Conservation (phyloP, 2,888 invertebrate genomes). For the Drosophila mulleri region DNA sequence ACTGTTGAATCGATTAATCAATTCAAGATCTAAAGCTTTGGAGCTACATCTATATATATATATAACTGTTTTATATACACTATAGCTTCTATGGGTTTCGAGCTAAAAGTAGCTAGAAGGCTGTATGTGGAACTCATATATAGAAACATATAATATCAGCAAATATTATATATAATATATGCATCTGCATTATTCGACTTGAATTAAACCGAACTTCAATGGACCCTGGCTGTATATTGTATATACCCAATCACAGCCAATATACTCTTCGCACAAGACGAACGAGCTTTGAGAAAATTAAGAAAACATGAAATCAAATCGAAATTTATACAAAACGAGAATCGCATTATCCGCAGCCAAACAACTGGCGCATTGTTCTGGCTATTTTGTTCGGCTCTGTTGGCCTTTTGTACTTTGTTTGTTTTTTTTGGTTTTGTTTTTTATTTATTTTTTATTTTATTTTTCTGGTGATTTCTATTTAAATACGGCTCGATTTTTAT, state of each 20-base stretch:
- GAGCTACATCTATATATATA: too few relatives aligned
- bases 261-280: background rate
- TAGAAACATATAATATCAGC: too few relatives aligned
- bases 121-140: too few relatives aligned
- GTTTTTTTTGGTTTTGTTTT: conserved; percentile 32
- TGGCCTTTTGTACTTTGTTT: conserved; percentile 29
- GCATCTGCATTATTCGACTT: too few relatives aligned
- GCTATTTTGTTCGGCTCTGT: conserved; percentile 24
- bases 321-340: conserved; percentile 1
- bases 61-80: too few relatives aligned
- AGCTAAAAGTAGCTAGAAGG: too few relatives aligned
- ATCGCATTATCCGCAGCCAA: conserved; percentile 1
- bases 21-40: too few relatives aligned
- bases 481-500: conserved; percentile 64
- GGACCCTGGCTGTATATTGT: too few relatives aligned
- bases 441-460: conserved; percentile 17
- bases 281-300: background rate
- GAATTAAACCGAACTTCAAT: too few relatives aligned
- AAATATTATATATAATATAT: too few relatives aligned
- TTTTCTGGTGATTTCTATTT: conserved; percentile 58
- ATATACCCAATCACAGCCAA: background rate
- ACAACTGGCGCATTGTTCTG: conserved; percentile 35
- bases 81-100: too few relatives aligned
- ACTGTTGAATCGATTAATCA: too few relatives aligned
- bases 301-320: conserved; percentile 5